Evolutionary conservation across 1,140 invertebrate genomes (phyloP), one percentile per base, ranked within the genome.

Genomic region (Zaprionus camerounensis): DNA sequence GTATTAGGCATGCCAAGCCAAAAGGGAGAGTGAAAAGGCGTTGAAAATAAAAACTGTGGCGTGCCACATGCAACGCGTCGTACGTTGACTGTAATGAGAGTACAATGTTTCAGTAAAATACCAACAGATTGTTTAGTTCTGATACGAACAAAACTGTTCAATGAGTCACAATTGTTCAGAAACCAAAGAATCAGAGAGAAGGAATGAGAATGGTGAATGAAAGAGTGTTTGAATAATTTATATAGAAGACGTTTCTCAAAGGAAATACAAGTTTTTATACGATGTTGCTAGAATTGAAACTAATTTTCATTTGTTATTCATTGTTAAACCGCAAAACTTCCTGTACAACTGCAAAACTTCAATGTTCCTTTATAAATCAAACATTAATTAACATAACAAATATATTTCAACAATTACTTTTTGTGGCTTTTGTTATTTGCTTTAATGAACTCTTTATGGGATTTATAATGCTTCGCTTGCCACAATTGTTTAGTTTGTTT

Each of bases 51-150:
- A 57, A 67, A 76, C 69, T 69, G 63, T 84, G 38, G 77, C 81
- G 81, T 84, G 81, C 46, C 65, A 65, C 81, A 82, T 83, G 81
- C 81, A 78, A 82, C 66, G 70, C 56, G 66, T 78, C 55, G 67
- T 44, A 62, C 66, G 62, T 79, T 83, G 76, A 82, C 76, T 58
- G 62, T 66, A 58, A n/a, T n/a, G 34, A 6, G 13, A 63, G 13
- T 34, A 5, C 20, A 64, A 36, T 49, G 46, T 64, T 36, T 24
- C 24, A 53, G 17, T 26, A 64, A 56, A 65, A 41, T 46, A 57
- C 56, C 51, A 26, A 57, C 26, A 71, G 26, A 46, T 46, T 64
- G 49, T 34, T 46, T 3, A 24, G 36, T 1, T 44, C 56, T 34
- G 26, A 38, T 68, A 51, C 6, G 20, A 13, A 5, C 9, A 13